Evolutionary conservation across 2,797 vertebrate species (phyloP), one percentile per base, ranked within the genome.

Genomic region (Furcifer pardalis): DNA sequence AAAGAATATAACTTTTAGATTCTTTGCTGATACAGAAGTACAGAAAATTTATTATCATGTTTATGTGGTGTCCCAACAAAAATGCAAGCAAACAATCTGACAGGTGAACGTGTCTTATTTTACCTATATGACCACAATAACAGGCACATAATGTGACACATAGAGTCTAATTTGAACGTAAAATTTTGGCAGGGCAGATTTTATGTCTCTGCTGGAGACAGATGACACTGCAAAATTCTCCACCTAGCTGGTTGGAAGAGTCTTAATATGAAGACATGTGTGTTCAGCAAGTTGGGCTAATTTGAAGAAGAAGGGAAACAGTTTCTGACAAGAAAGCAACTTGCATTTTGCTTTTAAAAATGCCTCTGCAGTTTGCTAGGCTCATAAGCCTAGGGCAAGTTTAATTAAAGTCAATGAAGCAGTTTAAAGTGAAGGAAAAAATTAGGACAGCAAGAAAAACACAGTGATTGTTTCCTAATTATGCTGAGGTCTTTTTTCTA

Each of bases 341-440:
- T 86, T 46, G 17, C 88, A 88, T 93, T 94, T 93, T 78, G 7
- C 42, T 63, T 88, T 91, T 84, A 88, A 84, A 91, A 93, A 91
- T 89, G 86, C 91, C 95, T 90, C 88, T 93, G 89, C 89, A 93
- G 92, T 93, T 95, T 94, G 86, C 91, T 93, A 90, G 91, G 88
- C 93, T 94, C 92, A 91, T 94, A 95, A 95, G 93, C 95, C 95
- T 91, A 94, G 94, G 94, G 94, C 94, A 94, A 94, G 93, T 95
- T 96, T 96, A 96, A 96, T 96, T 96, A 95, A 95, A 95, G 92
- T 94, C 95, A 95, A 94, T 95, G 94, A 95, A 95, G 94, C 94
- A 95, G 92, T 95, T 95, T 96, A 95, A 94, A 95, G 88, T 91
- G 92, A 95, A 95, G 92, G 90, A 95, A 94, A 56, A 95, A 94